A percentile compares a stretch with the other conserved stretches of the same genome.
These are phyloP conservation scores for Platichthys flesus DNA, from an alignment of 2,113 vertebrate genomes.

Conservation along the genomic window DNA sequence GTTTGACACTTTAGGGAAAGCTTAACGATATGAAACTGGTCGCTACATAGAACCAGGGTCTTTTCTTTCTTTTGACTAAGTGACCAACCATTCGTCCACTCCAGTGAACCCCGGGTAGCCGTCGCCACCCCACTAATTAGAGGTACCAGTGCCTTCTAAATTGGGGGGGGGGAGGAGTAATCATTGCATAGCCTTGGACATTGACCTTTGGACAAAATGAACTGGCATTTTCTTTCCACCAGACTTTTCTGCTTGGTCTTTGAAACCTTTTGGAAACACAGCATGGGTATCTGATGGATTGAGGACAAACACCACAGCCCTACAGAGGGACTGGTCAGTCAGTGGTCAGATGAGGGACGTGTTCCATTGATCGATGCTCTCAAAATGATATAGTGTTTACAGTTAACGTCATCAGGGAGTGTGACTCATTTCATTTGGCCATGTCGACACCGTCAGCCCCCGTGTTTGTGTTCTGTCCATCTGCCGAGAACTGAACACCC, in stretches of 20 bases:
- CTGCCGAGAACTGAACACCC: not conserved
- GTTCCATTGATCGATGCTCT: not conserved
- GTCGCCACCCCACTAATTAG: constrained; percentile 76
- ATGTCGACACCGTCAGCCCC: not conserved
- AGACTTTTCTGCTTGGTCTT: not conserved
- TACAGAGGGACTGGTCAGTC: not conserved
- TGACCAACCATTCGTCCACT: constrained; percentile 89
- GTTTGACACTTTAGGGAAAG: constrained; percentile 77
- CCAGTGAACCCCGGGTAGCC: constrained; percentile 55
- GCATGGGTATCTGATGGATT: not conserved
- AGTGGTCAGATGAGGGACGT: not conserved
- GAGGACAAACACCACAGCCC: not conserved
- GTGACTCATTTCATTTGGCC: not conserved
- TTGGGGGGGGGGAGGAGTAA: not conserved
- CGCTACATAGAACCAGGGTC: constrained; percentile 83
- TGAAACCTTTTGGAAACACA: constrained; percentile 12
- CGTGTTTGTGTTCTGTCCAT: not conserved
- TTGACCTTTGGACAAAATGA: constrained; percentile 52
- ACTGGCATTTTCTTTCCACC: constrained; percentile 6
- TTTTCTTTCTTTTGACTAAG: constrained; percentile 82
- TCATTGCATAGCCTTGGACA: constrained; percentile 44
- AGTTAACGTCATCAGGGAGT: not conserved
- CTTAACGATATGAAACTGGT: constrained; percentile 90
- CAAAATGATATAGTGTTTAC: not conserved
- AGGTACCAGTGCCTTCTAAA: constrained; percentile 66